Base-by-base conservation (phyloP, 2,888 invertebrate species). In the Drosophila hamatofila region DNA sequence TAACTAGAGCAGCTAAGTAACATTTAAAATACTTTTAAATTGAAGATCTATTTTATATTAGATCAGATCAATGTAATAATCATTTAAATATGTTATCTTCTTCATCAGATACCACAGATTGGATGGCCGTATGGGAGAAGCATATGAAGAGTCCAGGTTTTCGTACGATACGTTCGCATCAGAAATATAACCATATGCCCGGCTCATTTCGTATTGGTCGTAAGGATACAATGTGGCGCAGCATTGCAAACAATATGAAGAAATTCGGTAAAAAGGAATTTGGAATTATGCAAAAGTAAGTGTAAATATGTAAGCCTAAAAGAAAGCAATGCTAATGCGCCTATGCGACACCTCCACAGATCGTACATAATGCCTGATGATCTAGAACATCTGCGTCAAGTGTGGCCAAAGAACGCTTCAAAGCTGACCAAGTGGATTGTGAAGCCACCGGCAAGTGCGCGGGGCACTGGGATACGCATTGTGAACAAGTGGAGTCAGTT, bases 151-250 rank as follows among this genome's bases (percentile, higher is more conserved):
- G 98, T 11, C 94, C 96, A 4, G 96, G 96, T 92, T 99, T 98
- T 92, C 95, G 96, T 88, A 95, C 95, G 0, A 94, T 97, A 76
- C 96, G 97, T 84, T 97, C 97, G 68, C 96, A 96, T 58, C 99
- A 99, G 93, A 99, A 99, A 93, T 96, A 99, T 91, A 99, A 99
- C 92, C 99, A 99, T 92, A 98, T 98, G 93, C 99, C 99, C 0
- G 99, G 99, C 0, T 98, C 98, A 4, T 99, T 99, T 93, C 98
- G 99, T 93, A 96, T 99, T 73, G 99, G 99, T 0, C 94, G 99
- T 11, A 99, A 99, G 92, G 99, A 99, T 92, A 94, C 97, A 23
- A 94, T 99, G 59, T 99, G 98, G 97, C 94, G 96, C 54, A 97
- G 97, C 90, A 94, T 97, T 8, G 96, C 96, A 86, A 94, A 69